Evolutionary conservation across 2,113 vertebrate species (phyloP).

Genomic region (Asarcornis scutulata): DNA sequence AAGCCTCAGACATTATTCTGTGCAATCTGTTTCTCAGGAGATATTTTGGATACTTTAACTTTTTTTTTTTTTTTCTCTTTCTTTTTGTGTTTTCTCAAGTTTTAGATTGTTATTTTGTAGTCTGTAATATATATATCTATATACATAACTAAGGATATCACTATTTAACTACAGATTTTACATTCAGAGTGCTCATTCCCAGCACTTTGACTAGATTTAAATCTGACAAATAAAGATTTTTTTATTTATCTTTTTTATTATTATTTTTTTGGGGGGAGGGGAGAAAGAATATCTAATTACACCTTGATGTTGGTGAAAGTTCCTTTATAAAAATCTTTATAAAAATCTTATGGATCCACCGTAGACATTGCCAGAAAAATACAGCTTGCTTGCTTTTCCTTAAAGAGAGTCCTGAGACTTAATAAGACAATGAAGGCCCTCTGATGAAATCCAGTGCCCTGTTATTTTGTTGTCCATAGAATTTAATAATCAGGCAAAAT

Average conservation of each 20-base stretch:
- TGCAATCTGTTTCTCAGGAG: background rate
- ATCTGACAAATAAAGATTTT: constrained; percentile 2
- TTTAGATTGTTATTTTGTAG: background rate
- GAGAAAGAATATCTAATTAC: background rate
- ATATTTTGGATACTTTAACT: background rate
- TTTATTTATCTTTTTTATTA: background rate
- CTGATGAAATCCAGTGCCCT: constrained; percentile 37
- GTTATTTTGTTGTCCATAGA: constrained; percentile 60
- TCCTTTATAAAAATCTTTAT: constrained; percentile 35
- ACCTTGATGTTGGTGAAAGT: constrained; percentile 7
- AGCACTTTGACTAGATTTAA: constrained; percentile 12
- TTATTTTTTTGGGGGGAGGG: too few relatives aligned
- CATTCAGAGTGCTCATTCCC: background rate
- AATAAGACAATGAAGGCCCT: constrained; percentile 55
- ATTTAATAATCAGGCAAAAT: constrained; percentile 58
- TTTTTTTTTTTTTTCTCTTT: background rate
- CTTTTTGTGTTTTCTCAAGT: background rate
- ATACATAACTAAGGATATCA: background rate
- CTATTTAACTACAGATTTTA: background rate
- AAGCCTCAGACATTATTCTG: background rate
- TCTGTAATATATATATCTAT: background rate
- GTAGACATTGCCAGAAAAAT: constrained; percentile 61
- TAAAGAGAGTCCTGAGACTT: constrained; percentile 61
- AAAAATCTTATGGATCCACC: background rate
- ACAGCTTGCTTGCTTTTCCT: constrained; percentile 34